Evolutionary conservation across 1,140 invertebrate genomes (phyloP), one percentile per base, ranked within the genome.

Genomic region (Drosophila sturtevanti): DNA sequence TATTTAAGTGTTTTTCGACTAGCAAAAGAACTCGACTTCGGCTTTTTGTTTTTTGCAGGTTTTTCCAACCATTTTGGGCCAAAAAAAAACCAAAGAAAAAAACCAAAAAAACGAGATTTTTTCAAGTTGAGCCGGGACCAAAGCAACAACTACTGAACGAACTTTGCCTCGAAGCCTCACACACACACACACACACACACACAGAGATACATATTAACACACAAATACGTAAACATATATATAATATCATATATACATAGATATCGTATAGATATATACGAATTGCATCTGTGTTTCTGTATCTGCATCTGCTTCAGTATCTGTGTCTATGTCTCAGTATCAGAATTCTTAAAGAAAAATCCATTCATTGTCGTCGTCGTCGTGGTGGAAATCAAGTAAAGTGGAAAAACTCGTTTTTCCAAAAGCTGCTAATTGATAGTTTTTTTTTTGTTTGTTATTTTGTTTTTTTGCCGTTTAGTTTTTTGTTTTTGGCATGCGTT

Each of bases 341-440:
- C 65, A 77, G 66, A 76, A 77, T 87, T 87, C 82, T 87, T 77
- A 62, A 76, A 66, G 79, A 87, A 87, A 48, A 87, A 81, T 79
- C 66, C 74, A 78, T 64, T 78, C 75, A 78, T 78, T 77, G 76
- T 56, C 73, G 73, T 65, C 59, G 72, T 76, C 18, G 48, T 37
- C 35, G 41, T 78, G 74, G 68, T 77, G 73, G 72, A 77, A 77
- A 77, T 73, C 73, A 76, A 58, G 61, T 69, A 69, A 64, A 74
- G 59, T 73, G 76, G 72, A 65, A 67, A 72, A 89, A 89, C 84
- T 52, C 44, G 84, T 89, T 89, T 89, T 86, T 69, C 78, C 68
- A 71, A 67, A 48, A 21, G 41, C 41, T 67, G 66, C 68, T 79
- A 87, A 86, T 86, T 86, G 84, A 85, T 77, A 74, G 63, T 52